Evolutionary conservation across 2,113 vertebrate genomes (phyloP).

Genomic region (Phocoena phocoena): DNA sequence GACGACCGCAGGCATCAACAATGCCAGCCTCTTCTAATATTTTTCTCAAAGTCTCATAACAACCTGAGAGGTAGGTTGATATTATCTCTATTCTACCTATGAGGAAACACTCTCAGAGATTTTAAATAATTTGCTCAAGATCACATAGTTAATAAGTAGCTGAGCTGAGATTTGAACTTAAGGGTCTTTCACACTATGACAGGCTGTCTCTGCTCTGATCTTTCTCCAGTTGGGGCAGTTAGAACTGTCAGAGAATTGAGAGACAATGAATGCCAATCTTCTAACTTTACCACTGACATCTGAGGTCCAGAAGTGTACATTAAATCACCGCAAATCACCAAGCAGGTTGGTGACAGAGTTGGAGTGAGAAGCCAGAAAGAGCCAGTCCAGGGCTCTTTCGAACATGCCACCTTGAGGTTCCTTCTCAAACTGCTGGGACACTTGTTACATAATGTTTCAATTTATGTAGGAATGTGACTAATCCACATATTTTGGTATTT

Average conservation of each 20-base stretch:
- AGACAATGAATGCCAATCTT: background rate
- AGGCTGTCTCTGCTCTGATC: background rate
- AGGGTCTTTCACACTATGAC: background rate
- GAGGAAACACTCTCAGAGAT: constrained; percentile 52
- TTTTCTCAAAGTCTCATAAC: constrained; percentile 28
- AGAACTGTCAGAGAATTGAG: background rate
- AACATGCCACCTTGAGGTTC: background rate
- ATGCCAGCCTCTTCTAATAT: background rate
- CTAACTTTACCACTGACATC: background rate
- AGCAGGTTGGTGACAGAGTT: background rate
- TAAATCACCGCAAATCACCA: background rate
- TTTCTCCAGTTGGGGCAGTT: background rate
- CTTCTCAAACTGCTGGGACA: constrained; percentile 46
- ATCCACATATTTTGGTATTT: constrained; percentile 70
- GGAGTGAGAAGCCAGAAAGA: background rate
- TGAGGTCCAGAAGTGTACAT: background rate
- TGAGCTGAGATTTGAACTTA: constrained; percentile 49
- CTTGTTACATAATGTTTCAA: constrained; percentile 74
- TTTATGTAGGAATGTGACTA: constrained; percentile 77
- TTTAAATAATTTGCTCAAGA: constrained; percentile 62
- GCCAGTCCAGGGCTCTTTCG: background rate
- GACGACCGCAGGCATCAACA: background rate
- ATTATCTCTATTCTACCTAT: constrained; percentile 34
- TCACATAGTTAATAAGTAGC: constrained; percentile 71
- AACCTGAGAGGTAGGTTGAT: constrained; percentile 10